Base-by-base conservation (phyloP, 2,888 invertebrate species). In the Drosophila seclusa region DNA sequence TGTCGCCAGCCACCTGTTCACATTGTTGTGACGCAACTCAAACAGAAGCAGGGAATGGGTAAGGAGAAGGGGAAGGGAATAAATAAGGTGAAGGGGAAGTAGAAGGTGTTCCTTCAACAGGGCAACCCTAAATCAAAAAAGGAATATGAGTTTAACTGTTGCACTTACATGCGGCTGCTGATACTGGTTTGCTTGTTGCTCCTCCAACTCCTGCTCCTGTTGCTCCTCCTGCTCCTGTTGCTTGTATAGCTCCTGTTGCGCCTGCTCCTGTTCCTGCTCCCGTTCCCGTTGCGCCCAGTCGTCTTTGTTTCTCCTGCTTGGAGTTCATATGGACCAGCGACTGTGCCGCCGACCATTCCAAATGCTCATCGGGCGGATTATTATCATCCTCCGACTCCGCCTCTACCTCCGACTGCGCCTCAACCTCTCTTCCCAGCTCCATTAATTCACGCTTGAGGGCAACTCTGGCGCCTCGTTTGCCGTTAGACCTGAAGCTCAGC, bases 281-380 rank as follows among this genome's bases (percentile, higher is more conserved):
- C 63, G 57, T 52, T 36, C 31, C 34, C 38, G 69, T 54, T 54
- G 55, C 53, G 45, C 62, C 78, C 54, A 78, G 59, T 34, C 84
- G 69, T 11, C 91, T 87, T 57, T 84, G 88, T 49, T 91, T 91
- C 49, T 92, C 91, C 75, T 87, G 87, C 80, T 93, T 92, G 64
- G 90, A 90, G 84, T 92, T 93, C 91, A 93, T 92, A 87, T 92
- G 92, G 65, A 93, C 92, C 66, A 93, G 75, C 58, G 93, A 93
- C 71, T 93, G 92, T 59, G 93, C 93, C 42, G 93, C 93, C 48
- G 92, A 92, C 93, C 92, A 93, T 75, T 93, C 93, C 68, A 92
- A 80, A 24, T 91, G 89, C 67, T 91, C 91, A 67, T 76, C 69
- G 29, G 78, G 61, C 21, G 52, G 69, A 10, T 18, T 50, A 29